Base-by-base conservation (phyloP, 2,888 invertebrate species). In the Dorcus parallelipipedus region DNA sequence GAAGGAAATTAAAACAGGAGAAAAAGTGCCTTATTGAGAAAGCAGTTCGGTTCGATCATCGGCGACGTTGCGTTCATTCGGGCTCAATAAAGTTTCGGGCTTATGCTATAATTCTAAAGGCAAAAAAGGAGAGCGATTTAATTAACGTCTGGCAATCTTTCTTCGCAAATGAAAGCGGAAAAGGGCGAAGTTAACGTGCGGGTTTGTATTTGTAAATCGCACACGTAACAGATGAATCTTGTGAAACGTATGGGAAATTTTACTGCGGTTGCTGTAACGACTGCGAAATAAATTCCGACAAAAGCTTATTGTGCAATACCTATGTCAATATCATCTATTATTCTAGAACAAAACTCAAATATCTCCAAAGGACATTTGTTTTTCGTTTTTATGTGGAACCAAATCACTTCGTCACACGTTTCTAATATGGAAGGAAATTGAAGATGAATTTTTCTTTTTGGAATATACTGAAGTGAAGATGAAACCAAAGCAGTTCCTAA, bases 151-250 rank as follows among this genome's bases (percentile, higher is more conserved):
- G 26, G 26, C 26, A 33, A 33, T 33, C 26, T 33, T 33, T 33
- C 26, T 33, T 33, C 26, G 7, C 26, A 33, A 33, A 33, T 33
- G 26, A 33, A 33, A 33, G 26, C 26, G 26, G 26, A 33, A 33
- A 33, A 33, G 26, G 26, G 26, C 26, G 26, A 33, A 33, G 26
- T 33, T 33, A 33, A 33, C 41, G n/a, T 14, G 41, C 41, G 14
- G 10, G n/a, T 14, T 41, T 41, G 41, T 48, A 55, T 49, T 55
- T 55, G 55, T 55, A 55, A 10, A 26, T 42, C n/a, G 14, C 42
- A 55, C 55, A 55, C 55, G 55, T 55, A 55, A 49, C 45, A 10
- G 45, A 45, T 45, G 14, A 45, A 45, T 45, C 45, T 45, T 45
- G 45, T 20, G 45, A 45, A 23, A 45, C 45, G 45, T 17, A 33